phyloP scores from a whole-genome alignment of 1,140 invertebrate genomes.

The Aphelenchoides avenae region DNA sequence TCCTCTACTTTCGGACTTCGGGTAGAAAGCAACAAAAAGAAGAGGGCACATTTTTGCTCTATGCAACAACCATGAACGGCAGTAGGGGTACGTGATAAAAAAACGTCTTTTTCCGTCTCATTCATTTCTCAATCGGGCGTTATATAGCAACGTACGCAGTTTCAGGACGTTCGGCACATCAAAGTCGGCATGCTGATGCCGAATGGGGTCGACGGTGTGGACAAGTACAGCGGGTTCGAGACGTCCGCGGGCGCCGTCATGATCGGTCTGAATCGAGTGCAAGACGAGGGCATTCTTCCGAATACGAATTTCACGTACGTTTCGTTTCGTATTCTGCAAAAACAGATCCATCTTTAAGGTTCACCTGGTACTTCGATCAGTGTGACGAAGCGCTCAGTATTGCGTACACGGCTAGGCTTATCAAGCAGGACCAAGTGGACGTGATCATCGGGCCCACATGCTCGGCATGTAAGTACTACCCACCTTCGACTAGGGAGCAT shows the following conservation, averaged over 20 bases:
- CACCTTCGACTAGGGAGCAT: no score
- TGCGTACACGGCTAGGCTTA: slow-evolving; percentile 2
- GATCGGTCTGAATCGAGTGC: not conserved
- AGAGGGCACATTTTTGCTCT: no score
- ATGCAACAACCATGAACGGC: no score
- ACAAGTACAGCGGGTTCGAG: not conserved
- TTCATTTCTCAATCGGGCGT: no score
- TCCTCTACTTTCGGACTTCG: no score
- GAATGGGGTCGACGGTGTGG: not conserved
- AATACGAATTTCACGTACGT: not conserved
- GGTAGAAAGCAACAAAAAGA: no score
- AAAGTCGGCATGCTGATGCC: no score
- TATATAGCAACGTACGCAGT: no score
- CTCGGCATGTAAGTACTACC: no score
- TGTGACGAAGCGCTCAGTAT: not conserved
- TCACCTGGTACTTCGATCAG: slow-evolving; percentile 8
- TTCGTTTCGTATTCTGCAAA: not conserved
- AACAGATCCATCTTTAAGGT: slow-evolving; percentile 1
- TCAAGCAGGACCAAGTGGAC: not conserved
- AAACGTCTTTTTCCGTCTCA: no score
- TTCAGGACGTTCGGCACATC: no score
- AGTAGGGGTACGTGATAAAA: no score
- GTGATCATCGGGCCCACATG: slow-evolving; percentile 6
- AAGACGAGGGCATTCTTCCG: not conserved
- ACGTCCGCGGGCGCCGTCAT: not conserved